Evolutionary conservation across 2,888 invertebrate species (phyloP), one percentile per base, ranked within the genome.

Genomic region (Autographa gamma): DNA sequence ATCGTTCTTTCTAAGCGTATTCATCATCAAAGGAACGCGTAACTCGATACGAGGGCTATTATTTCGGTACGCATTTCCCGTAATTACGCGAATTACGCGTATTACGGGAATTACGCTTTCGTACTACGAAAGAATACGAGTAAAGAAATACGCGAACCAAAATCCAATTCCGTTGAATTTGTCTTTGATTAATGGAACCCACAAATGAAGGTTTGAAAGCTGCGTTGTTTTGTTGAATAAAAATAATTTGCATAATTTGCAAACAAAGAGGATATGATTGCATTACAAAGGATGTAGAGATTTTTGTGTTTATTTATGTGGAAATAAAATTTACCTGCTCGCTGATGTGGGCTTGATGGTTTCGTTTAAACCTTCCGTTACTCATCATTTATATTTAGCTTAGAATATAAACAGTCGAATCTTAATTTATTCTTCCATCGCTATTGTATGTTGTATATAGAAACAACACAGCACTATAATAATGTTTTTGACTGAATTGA

Each of bases 111-210:
- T 84, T 86, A 85, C 81, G 70, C 73, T 66, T 71, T 69, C 68
- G 67, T 80, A 74, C 77, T 66, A 69, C 74, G 71, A 61, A 71
- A 69, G 52, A 58, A 76, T 60, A 65, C 52, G 56, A 67, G 72
- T 71, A 77, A 83, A 79, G 31, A 75, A 69, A 71, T 61, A 63
- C 72, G 63, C 59, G 61, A 60, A 52, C 73, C 58, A 75, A 66
- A 80, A 81, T 78, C 69, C 78, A 76, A 76, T 72, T 72, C 71
- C 66, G 61, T 75, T 79, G 73, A 83, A 79, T 78, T 85, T 81
- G 56, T 80, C 79, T 86, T 86, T 86, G 85, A 86, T 88, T 86
- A 88, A 85, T 79, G 71, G 77, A 58, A 79, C 63, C 66, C 63
- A 60, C 67, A 75, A 77, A 72, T 74, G 60, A 76, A 69, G 66